Conservation (phyloP, 92 coral and sea anemone species). For the Palythoa grandiflora region DNA sequence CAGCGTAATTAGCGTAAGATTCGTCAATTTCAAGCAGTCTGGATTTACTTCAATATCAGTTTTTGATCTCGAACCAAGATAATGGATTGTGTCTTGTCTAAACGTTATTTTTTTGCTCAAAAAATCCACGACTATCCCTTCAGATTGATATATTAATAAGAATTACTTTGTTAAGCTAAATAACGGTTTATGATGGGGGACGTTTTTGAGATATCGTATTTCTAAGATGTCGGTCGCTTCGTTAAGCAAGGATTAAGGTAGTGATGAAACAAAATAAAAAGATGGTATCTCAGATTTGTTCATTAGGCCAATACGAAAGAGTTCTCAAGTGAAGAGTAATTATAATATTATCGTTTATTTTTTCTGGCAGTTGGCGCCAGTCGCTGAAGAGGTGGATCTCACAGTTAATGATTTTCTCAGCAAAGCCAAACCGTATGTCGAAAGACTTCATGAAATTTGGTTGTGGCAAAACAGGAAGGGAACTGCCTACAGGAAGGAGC, state of each 20-base stretch:
- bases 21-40: background rate
- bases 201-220: slow-evolving; percentile 27
- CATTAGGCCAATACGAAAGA: slow-evolving; percentile 23
- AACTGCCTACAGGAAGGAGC: slow-evolving; percentile 94
- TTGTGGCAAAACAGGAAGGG: slow-evolving; percentile 97
- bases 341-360: background rate
- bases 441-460: slow-evolving; percentile 99
- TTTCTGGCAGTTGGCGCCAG: slow-evolving; percentile 77
- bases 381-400: slow-evolving; percentile 92
- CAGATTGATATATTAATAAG: background rate
- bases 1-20: background rate
- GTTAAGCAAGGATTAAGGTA: background rate
- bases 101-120: background rate
- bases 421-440: slow-evolving; percentile 98
- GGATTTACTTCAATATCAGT: background rate
- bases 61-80: background rate
- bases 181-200: background rate
- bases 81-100: background rate
- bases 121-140: background rate
- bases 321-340: background rate
- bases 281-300: background rate
- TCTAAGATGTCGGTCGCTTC: background rate
- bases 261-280: slow-evolving; percentile 10
- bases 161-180: background rate
- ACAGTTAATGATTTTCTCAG: slow-evolving; percentile 95